phyloP scores from a whole-genome alignment of 1,140 invertebrate species.

The Hestina assimilis region DNA sequence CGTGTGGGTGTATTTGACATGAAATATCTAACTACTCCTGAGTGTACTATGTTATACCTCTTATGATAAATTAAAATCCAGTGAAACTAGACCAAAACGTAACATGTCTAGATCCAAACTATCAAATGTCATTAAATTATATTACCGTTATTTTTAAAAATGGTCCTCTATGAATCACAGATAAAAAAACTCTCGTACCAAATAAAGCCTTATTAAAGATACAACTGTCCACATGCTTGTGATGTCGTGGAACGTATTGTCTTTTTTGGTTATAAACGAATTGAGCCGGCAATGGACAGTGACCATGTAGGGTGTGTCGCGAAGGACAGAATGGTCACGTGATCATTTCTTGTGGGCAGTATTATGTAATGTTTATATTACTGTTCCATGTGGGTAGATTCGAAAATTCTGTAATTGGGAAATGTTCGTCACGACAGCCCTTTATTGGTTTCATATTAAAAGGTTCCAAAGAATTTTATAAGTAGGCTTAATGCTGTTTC shows the following conservation, averaged over 20 bases:
- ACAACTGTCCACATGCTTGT: background rate
- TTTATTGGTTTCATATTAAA: too few relatives aligned
- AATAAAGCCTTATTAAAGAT: background rate
- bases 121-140: too few relatives aligned
- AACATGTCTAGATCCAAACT: too few relatives aligned
- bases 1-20: too few relatives aligned
- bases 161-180: conserved; percentile 4
- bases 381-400: background rate
- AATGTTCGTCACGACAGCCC: background rate
- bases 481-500: too few relatives aligned
- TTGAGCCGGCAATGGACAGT: conserved; percentile 15
- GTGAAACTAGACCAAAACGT: too few relatives aligned
- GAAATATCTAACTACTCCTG: too few relatives aligned
- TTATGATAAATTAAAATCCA: too few relatives aligned
- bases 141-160: too few relatives aligned
- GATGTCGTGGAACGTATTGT: background rate
- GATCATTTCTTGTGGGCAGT: conserved; percentile 10
- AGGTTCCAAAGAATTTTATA: too few relatives aligned
- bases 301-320: conserved; percentile 20
- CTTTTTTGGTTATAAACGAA: conserved; percentile 26
- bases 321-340: background rate
- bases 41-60: too few relatives aligned
- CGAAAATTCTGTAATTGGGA: background rate
- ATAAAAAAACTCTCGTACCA: background rate
- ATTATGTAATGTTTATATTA: conserved; percentile 4